phyloP scores from a whole-genome alignment of 2,113 vertebrate species.

The Pseudorasbora parva region DNA sequence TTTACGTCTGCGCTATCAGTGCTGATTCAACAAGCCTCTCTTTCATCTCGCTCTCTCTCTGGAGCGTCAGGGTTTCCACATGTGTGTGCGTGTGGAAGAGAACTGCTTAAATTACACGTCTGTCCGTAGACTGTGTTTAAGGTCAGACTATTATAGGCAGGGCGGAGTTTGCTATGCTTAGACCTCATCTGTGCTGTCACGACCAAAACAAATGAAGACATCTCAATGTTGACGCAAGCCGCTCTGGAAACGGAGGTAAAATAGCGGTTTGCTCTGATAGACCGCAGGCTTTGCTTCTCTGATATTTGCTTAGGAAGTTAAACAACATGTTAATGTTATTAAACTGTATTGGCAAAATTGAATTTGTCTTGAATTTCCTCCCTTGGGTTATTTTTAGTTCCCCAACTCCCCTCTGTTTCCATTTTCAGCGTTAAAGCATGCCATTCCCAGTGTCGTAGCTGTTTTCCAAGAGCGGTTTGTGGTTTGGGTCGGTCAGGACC shows the following conservation, averaged over 20 bases:
- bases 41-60: slow-evolving; percentile 20
- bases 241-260: background rate
- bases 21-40: slow-evolving; percentile 22
- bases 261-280: background rate
- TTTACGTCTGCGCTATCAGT: background rate
- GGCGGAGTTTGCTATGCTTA: slow-evolving; percentile 18
- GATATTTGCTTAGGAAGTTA: background rate
- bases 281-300: background rate
- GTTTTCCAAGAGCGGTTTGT: background rate
- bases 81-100: slow-evolving; percentile 30
- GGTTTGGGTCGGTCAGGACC: slow-evolving; percentile 6
- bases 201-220: slow-evolving; percentile 57
- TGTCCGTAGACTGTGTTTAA: slow-evolving; percentile 69
- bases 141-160: slow-evolving; percentile 56
- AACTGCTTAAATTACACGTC: slow-evolving; percentile 65
- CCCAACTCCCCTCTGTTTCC: slow-evolving; percentile 11
- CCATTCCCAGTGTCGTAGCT: background rate
- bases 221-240: slow-evolving; percentile 16
- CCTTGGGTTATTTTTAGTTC: slow-evolving; percentile 54
- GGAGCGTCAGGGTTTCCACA: background rate
- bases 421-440: background rate
- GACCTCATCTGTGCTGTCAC: slow-evolving; percentile 14
- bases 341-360: slow-evolving; percentile 49
- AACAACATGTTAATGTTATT: slow-evolving; percentile 15
- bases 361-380: slow-evolving; percentile 56